These are phyloP conservation scores for Heteromormyrus szaboi DNA, from an alignment of 2,797 vertebrate species.

Conservation along the genomic window DNA sequence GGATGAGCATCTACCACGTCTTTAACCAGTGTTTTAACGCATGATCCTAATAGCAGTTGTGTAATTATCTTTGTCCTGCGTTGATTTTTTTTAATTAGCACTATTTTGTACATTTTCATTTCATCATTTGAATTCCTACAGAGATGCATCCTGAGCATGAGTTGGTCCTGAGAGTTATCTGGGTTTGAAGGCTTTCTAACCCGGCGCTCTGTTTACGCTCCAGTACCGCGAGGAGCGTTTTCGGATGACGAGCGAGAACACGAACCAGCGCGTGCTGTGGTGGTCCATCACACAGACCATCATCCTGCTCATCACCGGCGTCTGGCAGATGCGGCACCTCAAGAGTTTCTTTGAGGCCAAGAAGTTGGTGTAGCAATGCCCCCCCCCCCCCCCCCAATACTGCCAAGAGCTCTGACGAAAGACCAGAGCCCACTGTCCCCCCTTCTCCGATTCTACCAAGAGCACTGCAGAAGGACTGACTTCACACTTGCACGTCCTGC, in stretches of 20 bases:
- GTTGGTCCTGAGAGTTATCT: background rate
- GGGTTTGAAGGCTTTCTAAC: background rate
- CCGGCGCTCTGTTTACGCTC: background rate
- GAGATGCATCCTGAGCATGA: background rate
- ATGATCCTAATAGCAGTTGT: background rate
- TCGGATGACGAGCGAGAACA: slow-evolving; percentile 90
- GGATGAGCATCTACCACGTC: background rate
- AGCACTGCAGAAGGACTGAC: background rate
- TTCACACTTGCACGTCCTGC: background rate
- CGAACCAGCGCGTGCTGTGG: slow-evolving; percentile 92
- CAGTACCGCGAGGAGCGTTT: slow-evolving; percentile 92
- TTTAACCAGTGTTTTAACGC: background rate
- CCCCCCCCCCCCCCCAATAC: background rate
- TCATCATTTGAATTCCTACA: background rate
- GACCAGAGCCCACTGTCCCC: background rate
- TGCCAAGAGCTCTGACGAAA: background rate
- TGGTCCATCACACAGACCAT: slow-evolving; percentile 92
- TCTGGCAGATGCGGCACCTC: slow-evolving; percentile 95
- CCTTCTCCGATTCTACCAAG: background rate
- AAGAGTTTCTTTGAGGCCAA: slow-evolving; percentile 96
- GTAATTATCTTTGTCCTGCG: background rate
- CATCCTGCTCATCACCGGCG: slow-evolving; percentile 86
- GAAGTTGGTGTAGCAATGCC: slow-evolving; percentile 72
- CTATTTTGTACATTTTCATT: background rate
- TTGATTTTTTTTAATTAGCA: background rate